Evolutionary conservation across 1,140 invertebrate genomes (phyloP), one percentile per base, ranked within the genome.

Genomic region (Rhagoletis zephyria): DNA sequence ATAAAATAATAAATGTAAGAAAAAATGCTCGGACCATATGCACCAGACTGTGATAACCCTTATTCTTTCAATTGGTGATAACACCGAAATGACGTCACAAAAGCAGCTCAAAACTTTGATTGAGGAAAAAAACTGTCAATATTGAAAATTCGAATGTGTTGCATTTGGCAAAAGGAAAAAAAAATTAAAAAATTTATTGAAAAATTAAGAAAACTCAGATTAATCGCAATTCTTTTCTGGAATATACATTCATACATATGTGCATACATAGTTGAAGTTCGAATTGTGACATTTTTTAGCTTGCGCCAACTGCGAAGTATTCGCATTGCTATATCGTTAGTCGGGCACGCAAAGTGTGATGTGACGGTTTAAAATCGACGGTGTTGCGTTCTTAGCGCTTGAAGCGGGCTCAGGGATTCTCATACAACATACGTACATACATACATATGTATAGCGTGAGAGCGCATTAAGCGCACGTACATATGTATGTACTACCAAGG

Each of bases 241-340:
- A 10, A 64, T 64, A 64, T n/a, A 30, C 48, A 9, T 85, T 85
- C 59, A 30, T 61, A 51, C 56, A 81, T 56, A 56, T 19, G 45
- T 81, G 4, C 6, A 30, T 30, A 10, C 19, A 3, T 2, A 3
- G 30, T 64, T 30, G 16, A 56, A 81, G 45, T 48, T 42, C 74
- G 48, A 81, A 45, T 81, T 81, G 74, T 56, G 74, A 30, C 74
- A 81, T 48, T 56, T 81, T 81, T 81, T 14, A 81, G 3, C 7
- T 81, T 51, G 48, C 74, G n/a, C 74, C 74, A 45, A 59, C n/a
- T 9, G 51, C 74, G 48, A 81, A 56, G 10, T 56, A 56, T 56
- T 56, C 5, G 51, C 0, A 2, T 81, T 81, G 74, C 9, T 48
- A 48, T 48, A 56, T 56, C 1, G 48, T 81, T 19, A 81, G 74